Conservation (phyloP, 2,797 vertebrate species). For the Pangasius djambal region DNA sequence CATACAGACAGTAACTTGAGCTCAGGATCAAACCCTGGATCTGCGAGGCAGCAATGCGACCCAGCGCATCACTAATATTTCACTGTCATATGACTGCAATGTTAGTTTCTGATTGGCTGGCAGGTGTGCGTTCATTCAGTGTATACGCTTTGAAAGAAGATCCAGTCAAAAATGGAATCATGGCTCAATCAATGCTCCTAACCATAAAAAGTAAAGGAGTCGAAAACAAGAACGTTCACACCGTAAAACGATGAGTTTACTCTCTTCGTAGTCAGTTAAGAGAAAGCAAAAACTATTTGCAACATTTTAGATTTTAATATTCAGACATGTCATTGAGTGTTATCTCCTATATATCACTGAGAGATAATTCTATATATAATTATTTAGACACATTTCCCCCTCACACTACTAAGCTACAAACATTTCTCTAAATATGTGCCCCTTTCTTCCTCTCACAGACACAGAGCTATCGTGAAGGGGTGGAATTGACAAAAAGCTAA, state of each 20-base stretch:
- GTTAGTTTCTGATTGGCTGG: not conserved
- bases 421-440: slow-evolving; percentile 45
- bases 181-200: not conserved
- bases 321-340: not conserved
- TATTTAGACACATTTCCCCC: not conserved
- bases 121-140: not conserved
- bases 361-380: not conserved
- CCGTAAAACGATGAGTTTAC: not conserved
- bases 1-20: not conserved
- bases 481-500: slow-evolving; percentile 54
- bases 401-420: not conserved
- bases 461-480: slow-evolving; percentile 30
- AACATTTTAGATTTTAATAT: not conserved
- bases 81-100: not conserved
- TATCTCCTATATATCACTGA: not conserved
- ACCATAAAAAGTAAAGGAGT: not conserved
- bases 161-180: not conserved
- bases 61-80: not conserved
- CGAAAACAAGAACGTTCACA: not conserved
- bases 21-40: not conserved
- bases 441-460: slow-evolving; percentile 17
- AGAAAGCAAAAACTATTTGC: not conserved
- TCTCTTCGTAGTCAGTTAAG: not conserved
- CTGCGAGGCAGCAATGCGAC: not conserved
- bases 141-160: not conserved